A percentile compares a stretch with the other conserved stretches of the same genome.
These are phyloP conservation scores for Eidolon dupreanum DNA, from an alignment of 2,797 vertebrate genomes.

Conservation along the genomic window DNA sequence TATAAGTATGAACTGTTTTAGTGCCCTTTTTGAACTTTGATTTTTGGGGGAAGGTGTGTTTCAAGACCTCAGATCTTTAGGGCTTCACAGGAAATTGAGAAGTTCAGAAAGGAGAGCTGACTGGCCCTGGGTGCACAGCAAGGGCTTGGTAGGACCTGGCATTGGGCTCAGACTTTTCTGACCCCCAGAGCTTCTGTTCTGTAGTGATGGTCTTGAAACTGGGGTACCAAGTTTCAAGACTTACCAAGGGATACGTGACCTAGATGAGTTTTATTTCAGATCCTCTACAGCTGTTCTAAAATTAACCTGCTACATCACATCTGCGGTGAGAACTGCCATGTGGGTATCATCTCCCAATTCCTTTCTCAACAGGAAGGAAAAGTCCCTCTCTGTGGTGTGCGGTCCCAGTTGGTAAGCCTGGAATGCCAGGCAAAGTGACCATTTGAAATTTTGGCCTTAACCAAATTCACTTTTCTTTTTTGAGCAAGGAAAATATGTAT, in stretches of 20 bases:
- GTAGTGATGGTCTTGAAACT: not conserved
- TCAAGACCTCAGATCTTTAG: not conserved
- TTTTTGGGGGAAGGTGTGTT: not conserved
- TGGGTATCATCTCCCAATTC: not conserved
- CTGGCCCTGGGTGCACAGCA: not conserved
- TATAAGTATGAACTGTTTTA: not conserved
- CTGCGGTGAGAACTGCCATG: not conserved
- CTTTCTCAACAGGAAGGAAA: not conserved
- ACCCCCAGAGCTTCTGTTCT: not conserved
- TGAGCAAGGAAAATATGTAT: not conserved
- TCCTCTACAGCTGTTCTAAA: not conserved
- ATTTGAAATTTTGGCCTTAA: not conserved
- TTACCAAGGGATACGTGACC: not conserved
- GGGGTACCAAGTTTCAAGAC: not conserved
- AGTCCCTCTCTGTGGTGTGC: not conserved
- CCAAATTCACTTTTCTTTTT: too few species aligned
- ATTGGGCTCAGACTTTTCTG: not conserved
- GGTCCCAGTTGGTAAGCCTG: not conserved
- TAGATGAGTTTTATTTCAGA: not conserved
- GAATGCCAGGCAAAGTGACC: not conserved
- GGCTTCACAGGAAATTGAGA: not conserved
- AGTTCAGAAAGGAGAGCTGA: not conserved
- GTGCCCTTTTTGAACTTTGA: not conserved
- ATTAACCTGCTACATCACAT: not conserved
- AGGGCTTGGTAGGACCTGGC: not conserved